Percentiles rank a stretch among this genome's conserved stretches.
phyloP scores from a whole-genome alignment of 2,888 invertebrate genomes.

The Ectemnius lituratus region DNA sequence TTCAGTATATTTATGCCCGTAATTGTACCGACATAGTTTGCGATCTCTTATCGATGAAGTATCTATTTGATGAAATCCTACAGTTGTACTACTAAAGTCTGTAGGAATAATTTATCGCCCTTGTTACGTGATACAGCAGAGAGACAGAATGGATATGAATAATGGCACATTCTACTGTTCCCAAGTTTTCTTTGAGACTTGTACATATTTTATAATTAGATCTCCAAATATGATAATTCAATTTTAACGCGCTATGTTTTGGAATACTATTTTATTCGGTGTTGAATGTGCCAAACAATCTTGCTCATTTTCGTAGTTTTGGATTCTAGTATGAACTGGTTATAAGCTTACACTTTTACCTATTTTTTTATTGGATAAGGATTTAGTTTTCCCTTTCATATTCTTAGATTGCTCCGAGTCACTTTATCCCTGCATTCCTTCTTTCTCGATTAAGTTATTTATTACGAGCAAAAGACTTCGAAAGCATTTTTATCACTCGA shows the following conservation, averaged over 20 bases:
- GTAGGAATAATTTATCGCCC: background rate
- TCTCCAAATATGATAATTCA: conserved; percentile 13
- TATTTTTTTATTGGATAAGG: conserved; percentile 39
- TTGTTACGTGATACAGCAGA: conserved; percentile 45
- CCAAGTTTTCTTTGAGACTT: conserved; percentile 20
- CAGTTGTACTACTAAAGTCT: conserved; percentile 31
- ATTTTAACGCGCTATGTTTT: conserved; percentile 11
- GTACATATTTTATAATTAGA: conserved; percentile 7
- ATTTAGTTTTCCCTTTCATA: conserved; percentile 38
- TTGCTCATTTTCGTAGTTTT: conserved; percentile 33
- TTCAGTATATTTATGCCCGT: conserved; percentile 4
- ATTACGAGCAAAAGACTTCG: conserved; percentile 69
- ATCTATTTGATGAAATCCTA: conserved; percentile 13
- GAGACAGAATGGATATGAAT: conserved; percentile 31
- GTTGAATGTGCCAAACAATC: conserved; percentile 35
- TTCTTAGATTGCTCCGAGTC: conserved; percentile 27
- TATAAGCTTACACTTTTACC: conserved; percentile 29
- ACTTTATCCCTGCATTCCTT: conserved; percentile 66
- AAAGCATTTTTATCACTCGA: conserved; percentile 15
- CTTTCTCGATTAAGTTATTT: conserved; percentile 66
- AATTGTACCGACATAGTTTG: conserved; percentile 7
- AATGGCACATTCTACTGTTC: conserved; percentile 32
- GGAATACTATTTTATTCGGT: conserved; percentile 15
- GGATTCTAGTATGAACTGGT: conserved; percentile 21
- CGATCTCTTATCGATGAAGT: conserved; percentile 17